Evolutionary conservation across 2,888 invertebrate species (phyloP), one percentile per base, ranked within the genome.

Genomic region (Calameuta pallipes): DNA sequence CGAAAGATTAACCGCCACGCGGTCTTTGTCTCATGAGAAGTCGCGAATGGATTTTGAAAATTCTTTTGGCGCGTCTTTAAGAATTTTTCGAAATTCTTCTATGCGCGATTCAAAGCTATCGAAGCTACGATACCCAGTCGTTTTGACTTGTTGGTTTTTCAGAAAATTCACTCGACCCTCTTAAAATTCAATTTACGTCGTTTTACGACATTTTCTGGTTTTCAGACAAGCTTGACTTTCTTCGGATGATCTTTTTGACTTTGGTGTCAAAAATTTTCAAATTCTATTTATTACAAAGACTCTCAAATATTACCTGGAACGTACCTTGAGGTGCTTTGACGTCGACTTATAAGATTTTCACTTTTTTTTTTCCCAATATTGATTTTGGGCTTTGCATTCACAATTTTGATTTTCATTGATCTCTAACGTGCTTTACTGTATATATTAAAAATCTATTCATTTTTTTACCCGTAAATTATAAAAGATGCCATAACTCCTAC

Each of bases 221-320:
- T 73, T 41, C 9, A n/a, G 37, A 3, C 15, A 9, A 23, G 41
- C 33, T 71, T 71, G 33, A 71, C 71, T 34, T 23, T 71, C 71
- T 3, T 11, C 13, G 77, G 82, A 83, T 83, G 73, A 82, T 81
- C 80, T 79, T 80, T 77, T 78, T 82, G 80, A 81, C 82, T 83
- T 76, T 56, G 15, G 6, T 23, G 23, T 56, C 15, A 6, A 23
- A 56, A 56, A 56, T 56, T 56, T 23, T 15, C 23, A 56, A 56
- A 56, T 56, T 56, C 41, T 23, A 6, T 56, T 23, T 56, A 56
- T 23, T 23, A 56, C 23, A 23, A 23, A 23, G 23, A 23, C 23
- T 56, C 15, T 2, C 41, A 6, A 23, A 56, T 56, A 56, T 56
- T 23, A 2, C 41, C 23, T 41, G 15, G 41, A 15, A 37, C 13